Evolutionary conservation across 2,113 vertebrate species (phyloP).

Genomic region (Macaca nemestrina): DNA sequence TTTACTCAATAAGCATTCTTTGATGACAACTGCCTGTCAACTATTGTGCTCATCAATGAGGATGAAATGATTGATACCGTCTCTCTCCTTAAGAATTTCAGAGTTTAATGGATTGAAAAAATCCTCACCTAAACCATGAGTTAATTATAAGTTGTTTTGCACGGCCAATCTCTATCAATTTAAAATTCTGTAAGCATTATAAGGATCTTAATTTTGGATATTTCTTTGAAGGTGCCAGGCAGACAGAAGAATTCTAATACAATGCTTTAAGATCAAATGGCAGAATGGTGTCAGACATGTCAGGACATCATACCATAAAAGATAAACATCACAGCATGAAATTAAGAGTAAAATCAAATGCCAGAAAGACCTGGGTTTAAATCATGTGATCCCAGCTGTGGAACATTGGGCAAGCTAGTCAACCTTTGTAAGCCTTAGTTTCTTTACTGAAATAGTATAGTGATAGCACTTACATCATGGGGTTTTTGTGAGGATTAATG

Average conservation of each 20-base stretch:
- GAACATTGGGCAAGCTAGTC: not conserved
- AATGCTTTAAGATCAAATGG: not conserved
- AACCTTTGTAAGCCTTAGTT: not conserved
- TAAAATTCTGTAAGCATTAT: not conserved
- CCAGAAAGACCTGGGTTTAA: not conserved
- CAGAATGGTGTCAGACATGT: not conserved
- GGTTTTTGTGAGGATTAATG: not conserved
- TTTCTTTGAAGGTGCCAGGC: not conserved
- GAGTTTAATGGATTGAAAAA: not conserved
- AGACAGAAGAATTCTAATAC: not conserved
- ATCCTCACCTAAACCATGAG: not conserved
- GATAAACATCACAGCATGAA: not conserved
- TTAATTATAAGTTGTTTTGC: not conserved
- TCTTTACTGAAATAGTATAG: not conserved
- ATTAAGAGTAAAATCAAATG: not conserved
- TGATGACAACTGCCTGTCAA: not conserved
- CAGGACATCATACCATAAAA: not conserved
- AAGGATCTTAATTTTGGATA: conserved; percentile 36
- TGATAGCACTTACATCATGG: not conserved
- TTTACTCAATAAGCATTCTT: not conserved
- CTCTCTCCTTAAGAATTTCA: not conserved
- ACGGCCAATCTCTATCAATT: not conserved
- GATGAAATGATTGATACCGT: not conserved
- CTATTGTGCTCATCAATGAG: not conserved
- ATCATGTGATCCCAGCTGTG: not conserved